These are phyloP conservation scores for Pangasius mekongensis DNA, from an alignment of 2,797 vertebrate species.

Conservation along the genomic window DNA sequence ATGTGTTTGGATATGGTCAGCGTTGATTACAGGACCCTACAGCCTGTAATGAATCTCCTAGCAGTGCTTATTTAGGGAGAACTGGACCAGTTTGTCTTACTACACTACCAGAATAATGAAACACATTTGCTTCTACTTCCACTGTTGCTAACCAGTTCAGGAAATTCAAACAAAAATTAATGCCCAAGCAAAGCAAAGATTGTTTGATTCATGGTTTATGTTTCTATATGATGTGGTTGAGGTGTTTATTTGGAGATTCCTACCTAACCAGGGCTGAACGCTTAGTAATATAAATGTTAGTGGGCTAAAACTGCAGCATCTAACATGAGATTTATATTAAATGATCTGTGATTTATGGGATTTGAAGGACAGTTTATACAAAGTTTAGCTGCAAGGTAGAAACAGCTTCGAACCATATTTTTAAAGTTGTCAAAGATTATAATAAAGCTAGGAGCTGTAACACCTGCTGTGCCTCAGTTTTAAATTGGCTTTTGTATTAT, in stretches of 20 bases:
- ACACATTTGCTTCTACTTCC: constrained; percentile 43
- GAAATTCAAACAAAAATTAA: constrained; percentile 55
- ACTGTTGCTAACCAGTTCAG: constrained; percentile 26
- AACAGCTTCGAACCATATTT: background rate
- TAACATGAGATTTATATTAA: constrained; percentile 32
- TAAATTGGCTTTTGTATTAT: constrained; percentile 2
- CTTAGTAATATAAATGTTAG: constrained; percentile 56
- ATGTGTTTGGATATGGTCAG: constrained; percentile 46
- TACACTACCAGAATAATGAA: constrained; percentile 40
- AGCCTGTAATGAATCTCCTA: constrained; percentile 53
- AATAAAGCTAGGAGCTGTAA: constrained; percentile 5
- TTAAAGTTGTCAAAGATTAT: background rate
- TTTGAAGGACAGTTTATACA: constrained; percentile 25
- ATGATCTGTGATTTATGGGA: constrained; percentile 20
- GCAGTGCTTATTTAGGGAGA: constrained; percentile 53
- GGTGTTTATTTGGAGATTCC: constrained; percentile 53
- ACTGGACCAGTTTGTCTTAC: constrained; percentile 52
- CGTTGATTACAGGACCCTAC: constrained; percentile 40
- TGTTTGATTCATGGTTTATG: constrained; percentile 42
- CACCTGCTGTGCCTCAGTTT: constrained; percentile 2
- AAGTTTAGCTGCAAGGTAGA: constrained; percentile 4
- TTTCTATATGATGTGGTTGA: constrained; percentile 49
- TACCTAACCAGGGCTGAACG: constrained; percentile 41
- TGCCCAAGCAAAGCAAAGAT: constrained; percentile 39
- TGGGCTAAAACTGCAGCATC: constrained; percentile 23